Base-by-base conservation (phyloP, 2,113 vertebrate genomes). In the Notechis scutatus region DNA sequence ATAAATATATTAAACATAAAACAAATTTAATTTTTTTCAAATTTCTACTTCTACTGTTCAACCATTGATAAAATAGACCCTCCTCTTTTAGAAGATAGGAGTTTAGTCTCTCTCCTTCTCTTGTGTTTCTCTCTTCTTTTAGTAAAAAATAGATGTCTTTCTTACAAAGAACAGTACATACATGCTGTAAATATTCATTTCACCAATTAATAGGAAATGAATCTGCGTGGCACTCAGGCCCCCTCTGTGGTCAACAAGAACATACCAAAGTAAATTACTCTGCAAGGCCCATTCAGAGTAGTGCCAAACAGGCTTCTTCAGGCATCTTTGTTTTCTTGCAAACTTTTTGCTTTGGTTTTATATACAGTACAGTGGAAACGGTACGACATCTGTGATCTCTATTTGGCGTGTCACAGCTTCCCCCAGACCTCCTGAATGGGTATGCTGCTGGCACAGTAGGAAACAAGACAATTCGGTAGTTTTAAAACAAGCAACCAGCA, bases 391-490 rank as follows among this genome's bases (percentile, higher is more conserved):
- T 57, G 81, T 86, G 24, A 11, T 56, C 69, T 89, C 93, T 47
- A 45, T 86, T 86, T 91, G 91, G 86, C n/a, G 90, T 50, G 42
- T 54, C 26, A 29, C 92, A 95, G 85, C n/a, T 89, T 85, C 21
- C 57, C 64, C 93, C 54, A 88, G 81, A 87, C 86, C 23, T 93
- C 94, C 42, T 50, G 55, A 94, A 95, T 59, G 90, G 11, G 90
- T 95, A 57, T 85, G 10, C 34, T 92, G 39, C 91, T 94, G 85
- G n/a, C 42, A 85, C 88, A 61, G 64, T 54, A 52, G 10, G 45
- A 90, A 42, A 81, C 14, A 54, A 61, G 29, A 5, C 89, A 95
- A 85, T 50, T 86, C 4, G 88, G 91, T 92, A 87, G 92, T 92
- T 88, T 88, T 90, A 52, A 93, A 94, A 90, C 20, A 93, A 90